A percentile compares a stretch with the other conserved stretches of the same genome.
phyloP scores from a whole-genome alignment of 2,797 vertebrate genomes.

The Craterocephalus amniculus region DNA sequence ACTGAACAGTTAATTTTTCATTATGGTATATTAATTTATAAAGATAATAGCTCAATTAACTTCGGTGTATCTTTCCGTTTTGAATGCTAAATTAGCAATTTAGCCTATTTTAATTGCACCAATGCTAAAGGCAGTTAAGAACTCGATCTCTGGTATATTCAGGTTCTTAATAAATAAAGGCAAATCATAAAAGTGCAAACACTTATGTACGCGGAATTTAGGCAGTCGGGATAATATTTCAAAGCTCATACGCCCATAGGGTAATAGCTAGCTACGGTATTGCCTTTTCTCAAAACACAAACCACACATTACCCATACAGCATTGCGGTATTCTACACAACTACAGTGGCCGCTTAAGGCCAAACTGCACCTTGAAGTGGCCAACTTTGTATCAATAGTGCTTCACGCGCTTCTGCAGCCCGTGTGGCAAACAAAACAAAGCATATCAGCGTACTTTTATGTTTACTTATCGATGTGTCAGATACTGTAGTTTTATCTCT shows the following conservation, averaged over 20 bases:
- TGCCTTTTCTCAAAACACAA: conserved; percentile 55
- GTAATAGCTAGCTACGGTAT: conserved; percentile 35
- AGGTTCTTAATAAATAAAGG: not conserved
- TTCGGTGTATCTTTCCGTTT: conserved; percentile 7
- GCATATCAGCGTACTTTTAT: not conserved
- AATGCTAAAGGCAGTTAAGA: not conserved
- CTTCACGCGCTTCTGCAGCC: not conserved
- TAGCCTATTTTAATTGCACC: conserved; percentile 40
- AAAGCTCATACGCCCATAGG: not conserved
- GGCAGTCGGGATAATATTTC: not conserved
- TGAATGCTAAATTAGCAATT: conserved; percentile 65
- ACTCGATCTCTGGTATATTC: not conserved
- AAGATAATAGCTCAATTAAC: not conserved
- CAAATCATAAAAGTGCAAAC: not conserved
- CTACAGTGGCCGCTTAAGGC: conserved; percentile 47
- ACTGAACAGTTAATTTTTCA: not conserved
- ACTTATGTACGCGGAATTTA: not conserved
- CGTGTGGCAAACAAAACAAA: too few relatives aligned
- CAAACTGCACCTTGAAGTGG: conserved; percentile 17
- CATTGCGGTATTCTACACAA: conserved; percentile 41
- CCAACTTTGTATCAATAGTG: not conserved
- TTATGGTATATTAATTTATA: not conserved
- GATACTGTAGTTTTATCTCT: not conserved
- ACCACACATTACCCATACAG: conserved; percentile 58
- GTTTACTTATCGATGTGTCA: not conserved